Evolutionary conservation across 2,113 vertebrate species (phyloP).

Genomic region (Oreochromis tanganicae): DNA sequence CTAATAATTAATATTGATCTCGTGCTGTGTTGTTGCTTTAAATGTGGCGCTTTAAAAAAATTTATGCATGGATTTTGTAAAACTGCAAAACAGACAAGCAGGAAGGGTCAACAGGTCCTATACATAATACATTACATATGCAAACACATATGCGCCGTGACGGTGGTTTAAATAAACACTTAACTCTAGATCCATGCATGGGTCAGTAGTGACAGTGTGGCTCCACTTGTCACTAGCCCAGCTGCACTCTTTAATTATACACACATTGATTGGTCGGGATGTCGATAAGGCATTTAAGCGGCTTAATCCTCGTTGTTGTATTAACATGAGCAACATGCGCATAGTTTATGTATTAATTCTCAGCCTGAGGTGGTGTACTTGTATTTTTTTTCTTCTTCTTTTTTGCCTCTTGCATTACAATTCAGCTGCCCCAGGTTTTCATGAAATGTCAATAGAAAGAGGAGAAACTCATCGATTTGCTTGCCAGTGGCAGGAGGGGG

Average conservation of each 20-base stretch:
- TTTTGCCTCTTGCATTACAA: conserved; percentile 27
- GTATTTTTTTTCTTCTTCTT: not conserved
- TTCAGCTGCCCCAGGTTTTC: not conserved
- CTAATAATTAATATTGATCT: not conserved
- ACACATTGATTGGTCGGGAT: conserved; percentile 35
- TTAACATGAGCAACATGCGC: conserved; percentile 42
- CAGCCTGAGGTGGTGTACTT: not conserved
- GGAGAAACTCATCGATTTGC: conserved; percentile 9
- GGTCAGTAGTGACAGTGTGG: conserved; percentile 14
- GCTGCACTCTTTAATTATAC: conserved; percentile 51
- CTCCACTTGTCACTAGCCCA: conserved; percentile 42
- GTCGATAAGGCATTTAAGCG: conserved; percentile 56
- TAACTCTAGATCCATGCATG: conserved; percentile 5
- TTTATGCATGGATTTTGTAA: not conserved
- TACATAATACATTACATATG: not conserved
- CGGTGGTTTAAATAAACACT: conserved; percentile 49
- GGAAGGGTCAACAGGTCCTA: not conserved
- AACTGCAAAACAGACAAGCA: not conserved
- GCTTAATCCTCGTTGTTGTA: conserved; percentile 44
- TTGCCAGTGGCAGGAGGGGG: not conserved
- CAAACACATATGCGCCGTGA: not conserved
- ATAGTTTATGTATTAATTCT: conserved; percentile 27
- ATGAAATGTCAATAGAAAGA: conserved; percentile 8
- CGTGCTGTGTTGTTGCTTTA: not conserved
- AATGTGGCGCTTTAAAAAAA: not conserved